Conservation (phyloP, 2,113 vertebrate species). For the Lipotes vexillifer region DNA sequence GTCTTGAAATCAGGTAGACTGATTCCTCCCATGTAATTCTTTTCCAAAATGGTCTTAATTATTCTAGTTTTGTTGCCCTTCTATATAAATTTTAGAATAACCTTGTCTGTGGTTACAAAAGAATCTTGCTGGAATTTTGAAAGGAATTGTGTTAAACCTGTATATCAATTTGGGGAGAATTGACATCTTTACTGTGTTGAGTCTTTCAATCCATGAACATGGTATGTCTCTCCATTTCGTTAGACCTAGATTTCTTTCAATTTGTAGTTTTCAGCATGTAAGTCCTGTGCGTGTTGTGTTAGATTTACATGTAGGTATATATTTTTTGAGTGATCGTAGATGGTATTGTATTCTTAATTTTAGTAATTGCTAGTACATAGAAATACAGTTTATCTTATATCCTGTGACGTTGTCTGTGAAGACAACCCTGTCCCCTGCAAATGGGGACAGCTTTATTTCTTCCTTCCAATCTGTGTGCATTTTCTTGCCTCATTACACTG, state of each 20-base stretch:
- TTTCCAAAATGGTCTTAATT: neutral
- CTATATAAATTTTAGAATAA: neutral
- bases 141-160: neutral
- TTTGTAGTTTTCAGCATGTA: neutral
- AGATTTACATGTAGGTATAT: neutral
- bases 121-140: neutral
- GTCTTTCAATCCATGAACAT: neutral
- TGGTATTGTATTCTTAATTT: neutral
- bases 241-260: neutral
- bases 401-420: neutral
- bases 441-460: neutral
- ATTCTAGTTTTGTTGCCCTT: neutral
- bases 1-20: neutral
- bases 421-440: neutral
- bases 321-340: neutral
- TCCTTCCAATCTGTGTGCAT: neutral
- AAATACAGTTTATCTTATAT: neutral
- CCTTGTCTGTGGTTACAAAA: neutral
- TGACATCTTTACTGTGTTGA: neutral
- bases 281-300: neutral
- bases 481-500: neutral
- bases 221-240: neutral
- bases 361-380: neutral
- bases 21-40: neutral
- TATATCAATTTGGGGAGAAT: neutral